Evolutionary conservation across 2,888 invertebrate species (phyloP), one percentile per base, ranked within the genome.

Genomic region (Dasypolia templi): DNA sequence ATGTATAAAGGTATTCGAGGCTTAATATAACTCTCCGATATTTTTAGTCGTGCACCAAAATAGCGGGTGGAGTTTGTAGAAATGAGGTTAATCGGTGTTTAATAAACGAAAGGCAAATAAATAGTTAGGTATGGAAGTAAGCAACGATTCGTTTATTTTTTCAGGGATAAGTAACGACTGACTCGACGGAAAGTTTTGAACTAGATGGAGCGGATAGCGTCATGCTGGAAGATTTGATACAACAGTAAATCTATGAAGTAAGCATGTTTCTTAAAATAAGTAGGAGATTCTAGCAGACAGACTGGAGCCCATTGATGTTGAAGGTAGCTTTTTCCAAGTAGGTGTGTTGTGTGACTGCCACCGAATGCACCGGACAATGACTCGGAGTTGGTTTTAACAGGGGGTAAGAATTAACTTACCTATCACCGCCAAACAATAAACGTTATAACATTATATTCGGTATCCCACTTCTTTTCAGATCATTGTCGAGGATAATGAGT

Each of bases 1-100:
- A 59, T 82, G 35, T n/a, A 44, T 87, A 85, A 83, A 84, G 83
- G 87, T 79, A 83, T 86, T 82, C 80, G 83, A 77, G 80, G 71
- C 74, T 81, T 83, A 75, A 78, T 75, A 77, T 86, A 78, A 64
- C 86, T 85, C 83, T 78, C 62, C 9, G 86, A 70, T 87, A 86
- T 86, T 87, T 86, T 87, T 78, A 86, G 84, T 65, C 58, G 75
- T 55, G 35, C 51, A 51, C 72, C 74, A 75, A 76, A 85, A 81
- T 83, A 83, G 72, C 71, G 12, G 7, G 58, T 53, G 55, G 67
- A 78, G 51, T 81, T 61, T 74, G 64, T 61, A 64, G 56, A 77
- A 86, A 87, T 77, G 70, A 70, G 71, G 81, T 67, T 83, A 83
- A 81, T 77, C 39, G 85, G 59, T 76, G 70, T 62, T 67, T 26